Percentiles rank a stretch among this genome's conserved stretches.
phyloP scores from a whole-genome alignment of 1,140 invertebrate genomes.

The Cherax destructor region DNA sequence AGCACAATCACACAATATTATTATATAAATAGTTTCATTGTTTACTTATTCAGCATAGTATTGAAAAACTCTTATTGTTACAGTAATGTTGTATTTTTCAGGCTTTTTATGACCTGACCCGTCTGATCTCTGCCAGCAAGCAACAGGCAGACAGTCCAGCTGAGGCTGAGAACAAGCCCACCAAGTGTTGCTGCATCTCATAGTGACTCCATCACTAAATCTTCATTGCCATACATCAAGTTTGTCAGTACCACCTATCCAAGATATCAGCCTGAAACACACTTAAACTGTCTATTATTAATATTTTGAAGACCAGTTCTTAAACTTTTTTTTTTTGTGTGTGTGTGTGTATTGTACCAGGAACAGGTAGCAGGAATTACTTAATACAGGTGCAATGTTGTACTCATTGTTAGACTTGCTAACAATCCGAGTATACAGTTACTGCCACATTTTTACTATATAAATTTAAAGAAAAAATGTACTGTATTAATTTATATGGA shows the following conservation, averaged over 20 bases:
- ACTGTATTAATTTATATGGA: not conserved
- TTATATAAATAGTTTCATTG: too few relatives aligned
- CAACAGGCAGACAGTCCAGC: constrained; percentile 66
- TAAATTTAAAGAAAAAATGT: too few relatives aligned
- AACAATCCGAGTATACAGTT: too few relatives aligned
- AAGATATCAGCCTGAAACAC: not conserved
- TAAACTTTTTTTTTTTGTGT: not conserved
- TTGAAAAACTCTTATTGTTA: not conserved
- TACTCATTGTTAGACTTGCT: too few relatives aligned
- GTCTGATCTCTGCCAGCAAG: constrained; percentile 77
- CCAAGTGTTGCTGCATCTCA: constrained; percentile 70
- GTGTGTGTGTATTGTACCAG: too few relatives aligned
- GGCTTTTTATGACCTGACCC: constrained; percentile 79
- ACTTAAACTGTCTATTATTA: not conserved
- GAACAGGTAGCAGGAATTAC: too few relatives aligned
- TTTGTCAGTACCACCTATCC: not conserved
- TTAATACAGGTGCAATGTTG: not conserved
- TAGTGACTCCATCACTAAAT: constrained; percentile 27
- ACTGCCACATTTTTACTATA: too few relatives aligned
- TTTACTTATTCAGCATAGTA: too few relatives aligned
- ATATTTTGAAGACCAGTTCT: not conserved
- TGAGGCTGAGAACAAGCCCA: constrained; percentile 59
- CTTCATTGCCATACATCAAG: not conserved
- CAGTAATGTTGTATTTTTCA: constrained; percentile 71
- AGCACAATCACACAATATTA: too few relatives aligned